Evolutionary conservation across 1,140 invertebrate genomes (phyloP).

Genomic region (Diuraphis noxia): DNA sequence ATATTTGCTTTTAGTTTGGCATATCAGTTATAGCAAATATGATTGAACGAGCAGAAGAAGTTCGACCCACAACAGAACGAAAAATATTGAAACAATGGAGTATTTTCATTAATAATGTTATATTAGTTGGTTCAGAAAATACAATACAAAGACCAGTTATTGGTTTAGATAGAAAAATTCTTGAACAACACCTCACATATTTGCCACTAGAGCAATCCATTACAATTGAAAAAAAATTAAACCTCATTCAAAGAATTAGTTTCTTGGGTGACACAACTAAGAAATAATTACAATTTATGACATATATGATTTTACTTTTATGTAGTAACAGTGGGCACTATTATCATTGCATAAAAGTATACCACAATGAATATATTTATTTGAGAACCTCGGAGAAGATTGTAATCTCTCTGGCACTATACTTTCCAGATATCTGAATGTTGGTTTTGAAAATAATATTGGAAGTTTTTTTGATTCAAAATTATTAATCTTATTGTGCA

Average conservation of each 20-base stretch:
- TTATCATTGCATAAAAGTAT: background rate
- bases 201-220: constrained; percentile 10
- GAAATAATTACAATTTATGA: background rate
- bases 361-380: background rate
- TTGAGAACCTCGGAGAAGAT: background rate
- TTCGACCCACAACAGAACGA: constrained; percentile 16
- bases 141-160: constrained; percentile 42
- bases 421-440: background rate
- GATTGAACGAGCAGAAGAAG: constrained; percentile 54
- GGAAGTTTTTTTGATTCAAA: background rate
- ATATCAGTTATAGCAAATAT: constrained; percentile 55
- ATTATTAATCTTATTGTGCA: background rate
- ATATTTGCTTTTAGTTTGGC: constrained; percentile 53
- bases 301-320: background rate
- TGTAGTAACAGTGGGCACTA: background rate
- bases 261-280: constrained; percentile 28
- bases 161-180: constrained; percentile 46
- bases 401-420: background rate
- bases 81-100: constrained; percentile 44
- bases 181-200: constrained; percentile 7
- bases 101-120: constrained; percentile 26
- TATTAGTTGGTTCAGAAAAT: constrained; percentile 13
- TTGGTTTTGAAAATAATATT: background rate
- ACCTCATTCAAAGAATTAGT: constrained; percentile 17
- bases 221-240: constrained; percentile 1